Base-by-base conservation (phyloP, 1,140 invertebrate genomes). In the Diabrotica undecimpunctata region DNA sequence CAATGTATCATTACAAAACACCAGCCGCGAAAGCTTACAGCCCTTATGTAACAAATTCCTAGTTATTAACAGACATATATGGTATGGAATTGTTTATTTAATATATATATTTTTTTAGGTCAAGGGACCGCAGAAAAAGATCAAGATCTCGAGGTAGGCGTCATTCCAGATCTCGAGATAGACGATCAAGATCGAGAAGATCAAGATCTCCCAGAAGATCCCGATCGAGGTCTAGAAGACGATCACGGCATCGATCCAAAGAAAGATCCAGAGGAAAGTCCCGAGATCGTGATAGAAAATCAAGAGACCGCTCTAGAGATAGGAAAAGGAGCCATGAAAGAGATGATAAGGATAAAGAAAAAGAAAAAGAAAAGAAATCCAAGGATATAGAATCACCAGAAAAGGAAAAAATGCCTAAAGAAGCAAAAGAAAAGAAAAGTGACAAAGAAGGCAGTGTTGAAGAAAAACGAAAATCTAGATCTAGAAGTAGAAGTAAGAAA, bases 91-190 rank as follows among this genome's bases (percentile, higher is more conserved):
- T 4, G 4, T 25, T 25, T 25, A 25, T 25, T 25, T 25, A 25
- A 25, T 25, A 25, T 1, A 25, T 25, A 2, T 6, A 46, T 46
- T 46, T 46, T 46, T 46, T 7, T 50, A 60, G 58, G 36, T 81
- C 78, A 7, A 66, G 76, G 39, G 75, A 78, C 50, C 65, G 77
- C 11, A 71, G 74, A 54, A 61, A 81, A 61, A 77, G 83, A 39
- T 82, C 82, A 0, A 79, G 81, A 53, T 84, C 82, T 0, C 72
- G 80, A 13, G 66, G 66, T 11, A 62, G 68, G n/a, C 66, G 67
- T 12, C 79, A 79, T 5, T 74, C 77, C 6, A 83, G 83, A 65
- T 88, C 87, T 0, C 79, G 85, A 6, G 87, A 88, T 0, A 83
- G 84, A 68, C 59, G 72, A 41, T 72, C 70, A 41, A 60, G 66